These are phyloP conservation scores for Pheucticus melanocephalus DNA, from an alignment of 2,113 vertebrate species.

Conservation along the genomic window DNA sequence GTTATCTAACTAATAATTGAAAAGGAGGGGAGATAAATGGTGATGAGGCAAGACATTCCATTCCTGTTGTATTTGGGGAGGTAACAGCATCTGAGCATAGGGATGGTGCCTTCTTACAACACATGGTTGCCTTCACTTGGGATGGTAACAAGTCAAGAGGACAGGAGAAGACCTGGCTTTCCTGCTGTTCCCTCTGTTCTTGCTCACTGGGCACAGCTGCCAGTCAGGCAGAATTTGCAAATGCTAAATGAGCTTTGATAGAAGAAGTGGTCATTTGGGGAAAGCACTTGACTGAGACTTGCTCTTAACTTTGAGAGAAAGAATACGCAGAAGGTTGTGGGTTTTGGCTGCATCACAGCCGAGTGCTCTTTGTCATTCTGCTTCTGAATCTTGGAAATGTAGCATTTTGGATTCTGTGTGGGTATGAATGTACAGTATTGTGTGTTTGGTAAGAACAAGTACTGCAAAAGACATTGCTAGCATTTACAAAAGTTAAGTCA, in stretches of 20 bases:
- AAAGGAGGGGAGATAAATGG: not conserved
- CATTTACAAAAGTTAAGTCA: not conserved
- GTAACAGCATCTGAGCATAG: not conserved
- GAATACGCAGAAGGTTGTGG: not conserved
- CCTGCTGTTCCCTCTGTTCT: not conserved
- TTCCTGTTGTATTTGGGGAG: not conserved
- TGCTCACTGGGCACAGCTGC: not conserved
- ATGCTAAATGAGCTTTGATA: not conserved
- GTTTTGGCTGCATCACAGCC: not conserved
- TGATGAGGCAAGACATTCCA: not conserved
- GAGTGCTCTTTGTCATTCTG: not conserved
- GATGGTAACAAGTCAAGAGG: not conserved
- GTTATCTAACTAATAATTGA: not conserved
- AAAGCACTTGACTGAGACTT: not conserved
- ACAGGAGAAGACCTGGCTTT: not conserved
- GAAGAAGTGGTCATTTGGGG: not conserved
- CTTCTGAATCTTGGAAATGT: not conserved
- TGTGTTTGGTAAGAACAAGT: not conserved
- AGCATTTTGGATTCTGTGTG: not conserved
- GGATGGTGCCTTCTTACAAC: not conserved
- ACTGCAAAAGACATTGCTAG: not conserved
- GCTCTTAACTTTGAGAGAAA: not conserved
- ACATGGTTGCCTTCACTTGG: not conserved
- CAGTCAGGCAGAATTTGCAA: not conserved
- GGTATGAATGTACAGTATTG: not conserved